Conservation (phyloP, 30 jellyfish, hydroid and myxozoan genomes). For the Chironex yamaguchii region DNA sequence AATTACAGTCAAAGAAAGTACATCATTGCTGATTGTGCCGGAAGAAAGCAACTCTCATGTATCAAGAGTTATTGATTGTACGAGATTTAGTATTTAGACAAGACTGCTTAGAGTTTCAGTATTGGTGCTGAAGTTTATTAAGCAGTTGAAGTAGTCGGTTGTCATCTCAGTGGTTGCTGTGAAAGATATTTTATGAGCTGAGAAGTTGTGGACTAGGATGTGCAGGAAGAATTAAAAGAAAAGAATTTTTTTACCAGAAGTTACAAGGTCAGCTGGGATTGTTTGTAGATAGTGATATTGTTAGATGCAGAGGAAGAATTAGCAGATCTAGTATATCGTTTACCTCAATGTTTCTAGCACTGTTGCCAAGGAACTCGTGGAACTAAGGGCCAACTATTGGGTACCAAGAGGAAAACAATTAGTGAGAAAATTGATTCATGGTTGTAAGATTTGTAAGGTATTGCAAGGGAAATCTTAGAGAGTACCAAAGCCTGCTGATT, state of each 20-base stretch:
- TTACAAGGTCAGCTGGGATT: neutral
- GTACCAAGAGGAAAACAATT: conserved; percentile 14
- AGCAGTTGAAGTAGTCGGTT: conserved; percentile 15
- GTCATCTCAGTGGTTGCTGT: neutral
- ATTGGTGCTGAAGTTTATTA: conserved; percentile 18
- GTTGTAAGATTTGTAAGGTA: conserved; percentile 4
- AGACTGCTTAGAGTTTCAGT: neutral
- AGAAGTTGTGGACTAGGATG: conserved; percentile 20
- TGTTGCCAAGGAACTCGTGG: conserved; percentile 34
- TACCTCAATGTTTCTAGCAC: neutral
- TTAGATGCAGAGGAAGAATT: conserved; percentile 28
- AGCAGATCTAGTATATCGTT: conserved; percentile 11
- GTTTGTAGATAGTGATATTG: conserved; percentile 16
- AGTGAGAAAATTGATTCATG: conserved; percentile 10
- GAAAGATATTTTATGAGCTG: conserved; percentile 12
- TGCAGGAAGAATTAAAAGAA: conserved; percentile 17
- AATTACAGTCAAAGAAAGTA: neutral
- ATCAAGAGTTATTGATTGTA: conserved; percentile 13
- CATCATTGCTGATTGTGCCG: neutral
- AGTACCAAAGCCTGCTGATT: conserved; percentile 26
- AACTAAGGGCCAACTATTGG: conserved; percentile 42
- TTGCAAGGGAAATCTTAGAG: conserved; percentile 30
- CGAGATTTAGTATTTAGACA: conserved; percentile 5
- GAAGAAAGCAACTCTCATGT: neutral
- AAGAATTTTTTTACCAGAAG: neutral